phyloP scores from a whole-genome alignment of 2,113 vertebrate genomes.

The Bambusicola thoracicus region DNA sequence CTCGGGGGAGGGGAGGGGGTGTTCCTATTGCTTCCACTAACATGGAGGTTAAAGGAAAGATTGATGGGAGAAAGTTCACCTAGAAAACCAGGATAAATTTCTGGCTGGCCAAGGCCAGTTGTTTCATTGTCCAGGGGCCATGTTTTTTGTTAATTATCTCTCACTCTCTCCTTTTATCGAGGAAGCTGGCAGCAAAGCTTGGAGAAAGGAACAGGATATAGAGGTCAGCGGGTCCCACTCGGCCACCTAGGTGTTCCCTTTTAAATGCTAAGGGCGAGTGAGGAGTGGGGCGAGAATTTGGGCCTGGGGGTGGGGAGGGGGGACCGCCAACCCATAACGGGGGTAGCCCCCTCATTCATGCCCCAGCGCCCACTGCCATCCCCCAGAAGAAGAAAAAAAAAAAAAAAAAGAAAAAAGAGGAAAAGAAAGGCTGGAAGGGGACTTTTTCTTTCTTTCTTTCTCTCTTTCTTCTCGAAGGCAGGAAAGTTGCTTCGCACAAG shows the following conservation, averaged over 20 bases:
- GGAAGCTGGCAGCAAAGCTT: slow-evolving; percentile 87
- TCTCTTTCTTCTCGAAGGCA: slow-evolving; percentile 11
- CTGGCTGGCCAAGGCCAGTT: slow-evolving; percentile 87
- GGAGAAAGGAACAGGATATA: slow-evolving; percentile 95
- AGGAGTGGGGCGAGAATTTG: background rate
- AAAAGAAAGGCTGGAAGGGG: slow-evolving; percentile 20
- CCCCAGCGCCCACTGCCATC: background rate
- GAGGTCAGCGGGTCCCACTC: slow-evolving; percentile 88
- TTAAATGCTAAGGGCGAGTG: slow-evolving; percentile 51
- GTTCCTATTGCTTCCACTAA: slow-evolving; percentile 88
- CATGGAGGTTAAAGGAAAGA: slow-evolving; percentile 94
- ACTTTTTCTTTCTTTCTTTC: background rate
- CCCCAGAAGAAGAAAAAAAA: background rate
- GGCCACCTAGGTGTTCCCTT: slow-evolving; percentile 94
- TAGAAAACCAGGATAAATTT: slow-evolving; percentile 93
- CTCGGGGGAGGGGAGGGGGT: slow-evolving; percentile 84
- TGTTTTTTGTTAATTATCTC: slow-evolving; percentile 99
- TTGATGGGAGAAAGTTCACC: slow-evolving; percentile 97
- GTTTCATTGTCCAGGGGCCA: slow-evolving; percentile 86
- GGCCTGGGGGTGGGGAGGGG: background rate
- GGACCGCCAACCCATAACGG: background rate
- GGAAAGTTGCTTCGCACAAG: slow-evolving; percentile 78
- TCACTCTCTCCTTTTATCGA: slow-evolving; percentile 91
- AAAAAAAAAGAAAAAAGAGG: background rate
- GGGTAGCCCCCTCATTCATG: background rate